Conservation (phyloP, 1,140 invertebrate species). For the Bombus superbus region DNA sequence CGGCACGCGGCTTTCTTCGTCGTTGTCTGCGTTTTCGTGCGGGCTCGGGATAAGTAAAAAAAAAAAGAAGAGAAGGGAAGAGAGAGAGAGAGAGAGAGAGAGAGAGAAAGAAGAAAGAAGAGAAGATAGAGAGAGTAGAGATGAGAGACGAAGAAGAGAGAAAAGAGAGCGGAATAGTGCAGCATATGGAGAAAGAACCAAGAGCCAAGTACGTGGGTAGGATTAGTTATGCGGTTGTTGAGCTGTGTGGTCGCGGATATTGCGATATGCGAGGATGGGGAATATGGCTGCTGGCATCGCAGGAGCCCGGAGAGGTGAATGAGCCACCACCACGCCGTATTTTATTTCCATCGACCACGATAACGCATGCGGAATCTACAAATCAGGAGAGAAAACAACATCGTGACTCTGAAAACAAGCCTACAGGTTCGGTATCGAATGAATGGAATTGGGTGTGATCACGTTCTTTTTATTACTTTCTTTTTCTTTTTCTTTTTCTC, state of each 20-base stretch:
- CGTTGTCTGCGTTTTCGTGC: conserved; percentile 78
- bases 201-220: conserved; percentile 39
- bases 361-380: conserved; percentile 83
- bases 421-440: conserved; percentile 26
- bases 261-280: conserved; percentile 30
- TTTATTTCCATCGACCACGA: conserved; percentile 83
- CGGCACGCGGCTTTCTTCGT: conserved; percentile 78
- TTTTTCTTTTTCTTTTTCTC: too few relatives aligned
- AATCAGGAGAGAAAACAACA: conserved; percentile 77
- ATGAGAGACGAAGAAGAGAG: neutral
- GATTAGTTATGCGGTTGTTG: conserved; percentile 46
- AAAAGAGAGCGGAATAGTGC: conserved; percentile 38
- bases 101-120: neutral
- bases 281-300: conserved; percentile 44
- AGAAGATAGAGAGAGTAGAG: conserved; percentile 49
- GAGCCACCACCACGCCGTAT: conserved; percentile 79
- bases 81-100: neutral
- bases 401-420: conserved; percentile 44
- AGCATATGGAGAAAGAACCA: conserved; percentile 25
- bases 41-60: conserved; percentile 74
- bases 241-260: conserved; percentile 34
- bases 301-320: conserved; percentile 47
- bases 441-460: neutral
- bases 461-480: neutral
- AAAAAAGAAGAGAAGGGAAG: conserved; percentile 49